Percentiles rank a stretch among this genome's conserved stretches.
These are phyloP conservation scores for Rhinichthys klamathensis DNA, from an alignment of 2,113 vertebrate species.

Conservation along the genomic window DNA sequence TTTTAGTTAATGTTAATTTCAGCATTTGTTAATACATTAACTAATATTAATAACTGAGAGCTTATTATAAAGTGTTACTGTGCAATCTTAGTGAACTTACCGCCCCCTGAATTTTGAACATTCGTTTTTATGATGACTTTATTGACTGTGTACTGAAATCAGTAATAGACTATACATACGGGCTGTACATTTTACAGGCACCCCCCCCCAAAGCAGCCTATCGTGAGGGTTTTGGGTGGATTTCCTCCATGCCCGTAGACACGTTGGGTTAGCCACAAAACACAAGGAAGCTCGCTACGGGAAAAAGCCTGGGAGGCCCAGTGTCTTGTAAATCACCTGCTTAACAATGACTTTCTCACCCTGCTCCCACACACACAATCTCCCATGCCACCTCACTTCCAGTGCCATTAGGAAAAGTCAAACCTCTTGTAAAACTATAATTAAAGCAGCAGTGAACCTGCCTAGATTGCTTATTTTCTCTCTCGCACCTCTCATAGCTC, in stretches of 20 bases:
- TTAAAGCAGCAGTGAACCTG: slow-evolving; percentile 62
- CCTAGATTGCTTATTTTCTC: slow-evolving; percentile 65
- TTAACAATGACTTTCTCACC: slow-evolving; percentile 72
- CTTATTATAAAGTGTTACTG: too few relatives aligned
- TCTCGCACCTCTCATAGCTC: slow-evolving; percentile 33
- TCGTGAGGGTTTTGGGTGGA: background rate
- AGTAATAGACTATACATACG: background rate
- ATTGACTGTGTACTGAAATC: background rate
- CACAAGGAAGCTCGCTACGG: background rate
- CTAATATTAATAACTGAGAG: too few relatives aligned
- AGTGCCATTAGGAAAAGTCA: slow-evolving; percentile 37
- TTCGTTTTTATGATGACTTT: background rate
- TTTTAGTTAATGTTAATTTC: too few relatives aligned
- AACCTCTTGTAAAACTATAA: slow-evolving; percentile 53
- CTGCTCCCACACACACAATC: slow-evolving; percentile 42
- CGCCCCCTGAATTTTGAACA: background rate
- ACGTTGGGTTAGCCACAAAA: background rate
- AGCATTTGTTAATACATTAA: too few relatives aligned
- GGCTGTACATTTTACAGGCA: slow-evolving; percentile 47
- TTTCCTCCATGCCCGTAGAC: background rate
- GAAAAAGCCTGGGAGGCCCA: slow-evolving; percentile 57
- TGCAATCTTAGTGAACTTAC: background rate
- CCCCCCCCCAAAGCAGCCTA: background rate
- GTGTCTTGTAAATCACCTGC: slow-evolving; percentile 75
- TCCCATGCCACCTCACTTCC: background rate